A percentile compares a stretch with the other conserved stretches of the same genome.
These are phyloP conservation scores for Neogobius melanostomus DNA, from an alignment of 2,113 vertebrate genomes.

Conservation along the genomic window DNA sequence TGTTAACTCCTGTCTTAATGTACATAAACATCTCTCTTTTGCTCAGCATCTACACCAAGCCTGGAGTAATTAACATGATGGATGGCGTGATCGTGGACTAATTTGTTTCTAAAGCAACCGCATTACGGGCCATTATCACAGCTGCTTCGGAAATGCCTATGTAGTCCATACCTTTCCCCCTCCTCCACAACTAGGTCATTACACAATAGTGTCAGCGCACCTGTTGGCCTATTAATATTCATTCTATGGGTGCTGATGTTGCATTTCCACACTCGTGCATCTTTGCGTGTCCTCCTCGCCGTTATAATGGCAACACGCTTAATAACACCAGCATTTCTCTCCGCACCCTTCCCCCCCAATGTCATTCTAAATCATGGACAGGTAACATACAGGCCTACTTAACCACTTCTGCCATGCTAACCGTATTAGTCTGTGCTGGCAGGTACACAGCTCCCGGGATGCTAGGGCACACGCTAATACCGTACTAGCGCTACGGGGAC, in stretches of 20 bases:
- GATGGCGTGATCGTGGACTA: not conserved
- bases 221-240: constrained; percentile 31
- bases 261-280: constrained; percentile 17
- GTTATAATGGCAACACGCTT: not conserved
- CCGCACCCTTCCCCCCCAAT: not conserved
- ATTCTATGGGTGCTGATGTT: constrained; percentile 32
- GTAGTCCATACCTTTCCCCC: not conserved
- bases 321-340: not conserved
- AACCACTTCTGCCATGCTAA: constrained; percentile 19
- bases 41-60: not conserved
- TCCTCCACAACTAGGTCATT: constrained; percentile 39
- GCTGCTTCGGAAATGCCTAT: not conserved
- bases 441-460: not conserved
- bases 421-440: constrained; percentile 1
- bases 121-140: not conserved
- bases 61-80: not conserved
- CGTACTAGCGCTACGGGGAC: constrained; percentile 24
- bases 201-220: constrained; percentile 20
- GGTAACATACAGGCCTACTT: constrained; percentile 15
- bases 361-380: constrained; percentile 3
- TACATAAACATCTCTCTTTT: not conserved
- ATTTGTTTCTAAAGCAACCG: constrained; percentile 1
- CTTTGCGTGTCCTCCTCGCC: constrained; percentile 3
- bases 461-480: constrained; percentile 12
- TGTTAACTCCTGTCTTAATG: too few species aligned